Percentiles rank a stretch among this genome's conserved stretches.
These are phyloP conservation scores for Trichomycterus rosablanca DNA, from an alignment of 2,113 vertebrate genomes.

Conservation along the genomic window DNA sequence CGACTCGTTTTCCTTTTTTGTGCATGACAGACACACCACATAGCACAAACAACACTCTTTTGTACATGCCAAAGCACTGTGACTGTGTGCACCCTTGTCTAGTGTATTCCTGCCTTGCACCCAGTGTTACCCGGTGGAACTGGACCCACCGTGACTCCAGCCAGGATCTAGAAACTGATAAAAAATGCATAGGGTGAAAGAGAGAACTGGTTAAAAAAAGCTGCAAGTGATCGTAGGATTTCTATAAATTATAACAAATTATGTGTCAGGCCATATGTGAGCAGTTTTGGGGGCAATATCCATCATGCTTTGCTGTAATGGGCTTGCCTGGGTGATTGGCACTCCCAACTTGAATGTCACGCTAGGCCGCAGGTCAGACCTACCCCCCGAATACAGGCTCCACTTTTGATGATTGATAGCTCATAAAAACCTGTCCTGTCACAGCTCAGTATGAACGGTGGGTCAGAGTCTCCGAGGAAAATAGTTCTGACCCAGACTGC, in stretches of 20 bases:
- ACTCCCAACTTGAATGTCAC: conserved; percentile 68
- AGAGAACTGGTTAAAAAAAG: not conserved
- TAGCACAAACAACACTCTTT: too few relatives aligned
- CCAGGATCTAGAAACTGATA: not conserved
- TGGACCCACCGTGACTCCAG: not conserved
- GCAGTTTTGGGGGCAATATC: conserved; percentile 57
- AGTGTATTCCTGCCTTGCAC: too few relatives aligned
- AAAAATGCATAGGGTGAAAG: conserved; percentile 32
- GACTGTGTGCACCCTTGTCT: too few relatives aligned
- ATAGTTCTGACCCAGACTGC: conserved; percentile 7
- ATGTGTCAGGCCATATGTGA: conserved; percentile 67
- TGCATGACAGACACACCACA: too few relatives aligned
- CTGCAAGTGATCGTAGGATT: conserved; percentile 32
- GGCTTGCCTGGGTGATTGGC: conserved; percentile 67
- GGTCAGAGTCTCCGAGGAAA: conserved; percentile 23
- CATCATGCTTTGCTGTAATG: conserved; percentile 73
- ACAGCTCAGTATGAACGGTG: conserved; percentile 42
- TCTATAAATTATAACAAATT: conserved; percentile 67
- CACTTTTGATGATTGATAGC: conserved; percentile 67
- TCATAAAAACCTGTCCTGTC: conserved; percentile 59
- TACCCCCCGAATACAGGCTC: conserved; percentile 54
- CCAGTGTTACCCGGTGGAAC: too few relatives aligned
- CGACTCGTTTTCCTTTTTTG: not conserved
- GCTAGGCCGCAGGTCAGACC: conserved; percentile 64
- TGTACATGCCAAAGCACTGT: too few relatives aligned